Conservation (phyloP, 2,113 vertebrate species). For the Sebastes fasciatus region DNA sequence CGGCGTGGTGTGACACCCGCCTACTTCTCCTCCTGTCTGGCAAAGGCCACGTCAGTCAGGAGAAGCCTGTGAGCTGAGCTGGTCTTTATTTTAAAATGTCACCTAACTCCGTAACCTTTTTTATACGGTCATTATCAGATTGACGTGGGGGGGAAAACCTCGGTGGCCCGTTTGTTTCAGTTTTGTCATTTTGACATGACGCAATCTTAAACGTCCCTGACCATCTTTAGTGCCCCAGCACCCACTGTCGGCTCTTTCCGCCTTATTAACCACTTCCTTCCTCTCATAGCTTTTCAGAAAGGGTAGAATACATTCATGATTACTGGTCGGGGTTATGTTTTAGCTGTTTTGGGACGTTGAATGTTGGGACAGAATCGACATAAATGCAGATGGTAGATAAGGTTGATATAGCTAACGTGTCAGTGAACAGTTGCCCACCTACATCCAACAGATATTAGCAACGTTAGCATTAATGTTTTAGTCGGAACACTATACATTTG, state of each 20-base stretch:
- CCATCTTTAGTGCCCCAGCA: conserved; percentile 9
- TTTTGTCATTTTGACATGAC: conserved; percentile 46
- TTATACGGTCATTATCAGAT: conserved; percentile 3
- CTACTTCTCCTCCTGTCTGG: conserved; percentile 26
- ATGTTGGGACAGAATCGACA: background rate
- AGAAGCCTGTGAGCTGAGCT: conserved; percentile 6
- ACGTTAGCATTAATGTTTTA: background rate
- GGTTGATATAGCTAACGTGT: too few species aligned
- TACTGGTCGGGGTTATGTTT: background rate
- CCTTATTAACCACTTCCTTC: conserved; percentile 69
- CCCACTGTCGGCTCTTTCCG: conserved; percentile 19
- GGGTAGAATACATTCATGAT: background rate
- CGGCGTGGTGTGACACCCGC: conserved; percentile 22
- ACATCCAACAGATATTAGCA: background rate
- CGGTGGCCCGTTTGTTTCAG: background rate
- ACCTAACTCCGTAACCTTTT: conserved; percentile 41
- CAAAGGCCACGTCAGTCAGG: conserved; percentile 45
- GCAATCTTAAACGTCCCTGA: conserved; percentile 39
- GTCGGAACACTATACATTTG: background rate
- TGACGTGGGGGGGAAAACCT: background rate
- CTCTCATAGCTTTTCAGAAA: conserved; percentile 25
- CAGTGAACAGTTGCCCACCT: background rate
- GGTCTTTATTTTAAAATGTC: conserved; percentile 54
- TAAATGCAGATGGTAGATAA: background rate
- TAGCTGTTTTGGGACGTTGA: background rate